Base-by-base conservation (phyloP, 2,797 vertebrate genomes). In the Sarcoramphus papa region DNA sequence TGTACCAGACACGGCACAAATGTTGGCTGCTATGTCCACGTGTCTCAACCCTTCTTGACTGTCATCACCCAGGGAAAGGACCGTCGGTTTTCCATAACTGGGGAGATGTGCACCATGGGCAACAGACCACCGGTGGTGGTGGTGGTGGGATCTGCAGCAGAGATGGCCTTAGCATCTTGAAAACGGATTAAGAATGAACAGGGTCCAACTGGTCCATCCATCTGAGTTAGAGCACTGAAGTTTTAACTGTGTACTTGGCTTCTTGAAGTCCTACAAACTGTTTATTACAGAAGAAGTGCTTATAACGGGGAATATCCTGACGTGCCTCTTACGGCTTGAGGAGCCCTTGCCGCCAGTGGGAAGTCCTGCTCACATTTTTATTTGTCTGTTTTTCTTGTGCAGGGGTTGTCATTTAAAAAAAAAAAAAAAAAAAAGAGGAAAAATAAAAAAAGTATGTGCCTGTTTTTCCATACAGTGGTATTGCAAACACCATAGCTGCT, bases 361-460 rank as follows among this genome's bases (percentile, higher is more conserved):
- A 95, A 79, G 21, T 73, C 51, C 33, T 83, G 35, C 24, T 80
- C 20, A 17, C 21, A 65, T 60, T 93, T 93, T 83, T 77, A 92
- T 94, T 88, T 81, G 31, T 23, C 43, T 81, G 47, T 83, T 96
- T 94, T 94, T 75, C 88, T 91, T 64, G 28, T 70, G 33, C 53
- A 59, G 56, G 11, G 15, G 5, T 64, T 90, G 70, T 47, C 5
- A 72, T 80, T 83, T 13, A 10, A 59, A 45, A 30, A 12, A 15
- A 11, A 30, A 18, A 21, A 13, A 17, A 10, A 41, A 41, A 4
- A 23, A 37, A 37, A 37, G 8, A 37, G 35, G 35, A 37, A 37
- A 37, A 37, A 37, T 37, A 20, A 8, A 47, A 37, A 37, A 37
- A 37, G 35, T 23, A 31, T 24, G 25, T 67, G 41, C 31, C 40